Evolutionary conservation across 37 sponge, comb jelly and placozoan species (phyloP).

Genomic region (Ianthella basta): DNA sequence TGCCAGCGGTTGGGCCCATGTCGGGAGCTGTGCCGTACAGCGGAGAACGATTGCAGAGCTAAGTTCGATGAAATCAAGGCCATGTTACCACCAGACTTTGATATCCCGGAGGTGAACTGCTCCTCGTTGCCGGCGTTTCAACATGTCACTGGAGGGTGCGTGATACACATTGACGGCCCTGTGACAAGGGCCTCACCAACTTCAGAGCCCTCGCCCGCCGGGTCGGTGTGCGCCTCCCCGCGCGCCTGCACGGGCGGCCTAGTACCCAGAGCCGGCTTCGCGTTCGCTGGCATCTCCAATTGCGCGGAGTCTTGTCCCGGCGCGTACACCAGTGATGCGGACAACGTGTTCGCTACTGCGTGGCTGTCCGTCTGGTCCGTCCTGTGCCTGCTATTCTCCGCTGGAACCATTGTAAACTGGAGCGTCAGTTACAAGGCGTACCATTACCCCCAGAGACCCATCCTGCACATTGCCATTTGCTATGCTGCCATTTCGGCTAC

Average conservation of each 20-base stretch:
- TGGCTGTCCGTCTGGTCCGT: constrained; percentile 31
- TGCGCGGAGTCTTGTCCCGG: constrained; percentile 63
- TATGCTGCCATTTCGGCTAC: constrained; percentile 28
- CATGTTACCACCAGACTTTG: background rate
- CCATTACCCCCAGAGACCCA: constrained; percentile 32
- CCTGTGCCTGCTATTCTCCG: constrained; percentile 25
- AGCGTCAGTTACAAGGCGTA: constrained; percentile 41
- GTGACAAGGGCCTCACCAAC: background rate
- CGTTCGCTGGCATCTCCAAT: constrained; percentile 45
- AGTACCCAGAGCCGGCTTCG: background rate
- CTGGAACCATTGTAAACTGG: constrained; percentile 34
- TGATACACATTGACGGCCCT: background rate
- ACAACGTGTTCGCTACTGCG: constrained; percentile 8
- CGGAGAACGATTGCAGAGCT: constrained; percentile 22
- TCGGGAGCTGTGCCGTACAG: constrained; percentile 51
- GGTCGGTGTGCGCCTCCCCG: no score
- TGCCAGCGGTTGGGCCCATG: constrained; percentile 42
- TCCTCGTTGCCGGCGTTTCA: background rate
- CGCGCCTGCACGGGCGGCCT: background rate
- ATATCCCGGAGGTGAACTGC: constrained; percentile 5
- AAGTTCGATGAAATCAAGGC: background rate
- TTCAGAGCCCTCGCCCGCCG: background rate
- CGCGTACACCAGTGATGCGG: constrained; percentile 32
- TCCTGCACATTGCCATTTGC: constrained; percentile 57
- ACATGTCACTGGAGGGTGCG: no score